These are phyloP conservation scores for Zhuqinia jingwanae DNA, from an alignment of 2,888 invertebrate genomes.

Conservation along the genomic window DNA sequence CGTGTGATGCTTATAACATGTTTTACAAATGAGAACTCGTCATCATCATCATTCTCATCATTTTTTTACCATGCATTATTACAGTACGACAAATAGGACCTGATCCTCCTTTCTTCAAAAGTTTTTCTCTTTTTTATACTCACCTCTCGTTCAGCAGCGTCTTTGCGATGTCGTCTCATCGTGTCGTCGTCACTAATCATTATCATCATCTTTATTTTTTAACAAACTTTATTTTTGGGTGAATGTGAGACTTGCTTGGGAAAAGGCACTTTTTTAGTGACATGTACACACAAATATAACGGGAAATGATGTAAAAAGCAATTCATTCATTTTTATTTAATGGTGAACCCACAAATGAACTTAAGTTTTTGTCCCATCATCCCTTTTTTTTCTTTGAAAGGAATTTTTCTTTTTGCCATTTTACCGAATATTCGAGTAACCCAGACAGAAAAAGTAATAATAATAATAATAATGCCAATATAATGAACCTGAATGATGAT, in stretches of 20 bases:
- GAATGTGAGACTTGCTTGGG: conserved; percentile 12
- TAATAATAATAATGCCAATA: not conserved
- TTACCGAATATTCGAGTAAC: conserved; percentile 47
- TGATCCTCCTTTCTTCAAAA: no score
- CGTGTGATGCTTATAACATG: not conserved
- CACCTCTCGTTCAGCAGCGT: not conserved
- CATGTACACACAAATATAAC: conserved; percentile 40
- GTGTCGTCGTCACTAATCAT: not conserved
- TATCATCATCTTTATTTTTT: not conserved
- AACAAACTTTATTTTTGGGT: conserved; percentile 23
- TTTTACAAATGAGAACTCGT: conserved; percentile 1
- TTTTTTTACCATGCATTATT: not conserved
- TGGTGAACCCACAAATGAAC: conserved; percentile 61
- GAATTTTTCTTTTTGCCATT: not conserved
- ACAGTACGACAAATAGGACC: no score
- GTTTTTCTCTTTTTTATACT: not conserved
- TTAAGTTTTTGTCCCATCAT: conserved; percentile 2
- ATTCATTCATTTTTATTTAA: conserved; percentile 52
- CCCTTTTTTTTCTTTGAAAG: not conserved
- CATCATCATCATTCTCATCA: not conserved
- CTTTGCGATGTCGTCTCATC: not conserved
- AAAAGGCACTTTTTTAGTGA: conserved; percentile 17
- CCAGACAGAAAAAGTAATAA: conserved; percentile 38
- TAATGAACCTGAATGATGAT: no score
- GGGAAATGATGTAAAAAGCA: conserved; percentile 40